phyloP scores from a whole-genome alignment of 1,140 invertebrate genomes.

The Halyomorpha halys region DNA sequence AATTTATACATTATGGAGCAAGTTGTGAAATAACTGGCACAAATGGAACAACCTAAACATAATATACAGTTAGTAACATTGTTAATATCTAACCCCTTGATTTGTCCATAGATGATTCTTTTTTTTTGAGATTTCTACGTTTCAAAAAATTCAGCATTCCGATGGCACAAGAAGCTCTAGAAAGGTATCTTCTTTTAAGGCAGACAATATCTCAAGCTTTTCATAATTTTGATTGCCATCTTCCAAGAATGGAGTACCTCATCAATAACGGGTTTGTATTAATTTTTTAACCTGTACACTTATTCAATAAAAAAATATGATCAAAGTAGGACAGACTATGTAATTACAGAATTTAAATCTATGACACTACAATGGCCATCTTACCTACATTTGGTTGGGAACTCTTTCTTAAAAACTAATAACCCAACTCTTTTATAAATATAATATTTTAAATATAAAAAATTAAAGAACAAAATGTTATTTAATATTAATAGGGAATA shows the following conservation, averaged over 20 bases:
- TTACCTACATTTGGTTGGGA: no score
- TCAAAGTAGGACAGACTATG: no score
- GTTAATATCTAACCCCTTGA: background rate
- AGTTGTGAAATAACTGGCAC: no score
- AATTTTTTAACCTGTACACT: background rate
- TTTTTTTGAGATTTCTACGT: slow-evolving; percentile 67
- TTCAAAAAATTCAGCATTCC: slow-evolving; percentile 73
- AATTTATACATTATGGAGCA: no score
- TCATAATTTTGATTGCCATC: slow-evolving; percentile 56
- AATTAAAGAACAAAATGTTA: no score
- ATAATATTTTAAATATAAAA: no score
- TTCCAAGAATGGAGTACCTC: slow-evolving; percentile 57
- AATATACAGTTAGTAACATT: background rate
- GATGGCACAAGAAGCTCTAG: slow-evolving; percentile 67
- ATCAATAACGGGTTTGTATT: slow-evolving; percentile 50
- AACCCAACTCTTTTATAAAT: no score
- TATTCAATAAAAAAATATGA: background rate
- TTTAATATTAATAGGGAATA: no score
- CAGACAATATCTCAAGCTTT: slow-evolving; percentile 55
- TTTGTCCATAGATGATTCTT: slow-evolving; percentile 51
- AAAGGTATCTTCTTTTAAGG: slow-evolving; percentile 69
- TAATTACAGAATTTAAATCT: no score
- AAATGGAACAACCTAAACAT: no score
- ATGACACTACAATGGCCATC: no score
- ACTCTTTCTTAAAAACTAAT: no score